Conservation (phyloP, 2,113 vertebrate genomes). For the Mustelus asterias region DNA sequence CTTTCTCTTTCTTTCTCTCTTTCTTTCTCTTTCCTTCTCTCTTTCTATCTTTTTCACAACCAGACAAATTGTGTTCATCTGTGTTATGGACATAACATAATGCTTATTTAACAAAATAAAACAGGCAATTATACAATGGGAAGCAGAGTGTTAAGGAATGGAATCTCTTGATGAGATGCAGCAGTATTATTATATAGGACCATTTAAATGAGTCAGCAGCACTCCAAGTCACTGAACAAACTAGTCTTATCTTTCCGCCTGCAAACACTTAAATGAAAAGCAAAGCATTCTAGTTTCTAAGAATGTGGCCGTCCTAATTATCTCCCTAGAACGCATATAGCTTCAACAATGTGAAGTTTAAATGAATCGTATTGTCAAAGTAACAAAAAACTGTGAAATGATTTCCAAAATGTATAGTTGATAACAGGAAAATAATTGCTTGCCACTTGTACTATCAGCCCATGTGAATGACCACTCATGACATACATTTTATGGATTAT, state of each 20-base stretch:
- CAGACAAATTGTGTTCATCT: too few species aligned
- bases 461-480: not conserved
- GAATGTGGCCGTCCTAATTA: not conserved
- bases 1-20: too few species aligned
- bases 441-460: not conserved
- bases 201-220: not conserved
- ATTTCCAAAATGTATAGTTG: constrained; percentile 17
- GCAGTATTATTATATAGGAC: not conserved
- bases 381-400: not conserved
- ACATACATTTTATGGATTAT: not conserved
- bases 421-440: constrained; percentile 33
- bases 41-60: too few species aligned
- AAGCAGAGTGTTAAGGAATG: not conserved
- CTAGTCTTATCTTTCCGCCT: not conserved
- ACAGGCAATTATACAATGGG: too few species aligned
- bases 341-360: not conserved
- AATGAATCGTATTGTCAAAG: not conserved
- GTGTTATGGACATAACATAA: too few species aligned
- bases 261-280: not conserved
- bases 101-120: not conserved
- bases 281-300: not conserved
- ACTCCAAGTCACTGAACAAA: not conserved
- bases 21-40: too few species aligned
- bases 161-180: not conserved
- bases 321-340: not conserved